These are phyloP conservation scores for Anguilla obscura DNA, from an alignment of 2,797 vertebrate species.

Conservation along the genomic window DNA sequence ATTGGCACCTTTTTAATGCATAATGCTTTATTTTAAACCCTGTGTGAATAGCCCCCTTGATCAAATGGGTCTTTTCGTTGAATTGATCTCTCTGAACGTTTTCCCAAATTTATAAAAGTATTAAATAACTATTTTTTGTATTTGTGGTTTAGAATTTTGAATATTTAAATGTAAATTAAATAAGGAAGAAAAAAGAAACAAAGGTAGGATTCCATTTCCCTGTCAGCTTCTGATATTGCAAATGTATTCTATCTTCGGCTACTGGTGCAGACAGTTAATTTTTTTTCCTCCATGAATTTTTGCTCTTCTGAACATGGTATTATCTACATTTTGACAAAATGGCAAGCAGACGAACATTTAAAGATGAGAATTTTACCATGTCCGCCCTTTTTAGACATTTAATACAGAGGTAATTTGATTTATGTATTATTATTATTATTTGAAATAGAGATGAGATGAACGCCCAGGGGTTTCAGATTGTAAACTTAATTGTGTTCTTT, in stretches of 20 bases:
- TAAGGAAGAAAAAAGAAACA: neutral
- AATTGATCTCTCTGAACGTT: neutral
- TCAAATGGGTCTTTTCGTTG: neutral
- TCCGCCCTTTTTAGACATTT: neutral
- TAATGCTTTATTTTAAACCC: neutral
- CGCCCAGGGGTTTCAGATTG: neutral
- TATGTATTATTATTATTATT: neutral
- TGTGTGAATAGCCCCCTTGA: neutral
- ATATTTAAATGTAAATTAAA: constrained; percentile 22
- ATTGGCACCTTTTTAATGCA: constrained; percentile 13
- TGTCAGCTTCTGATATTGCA: neutral
- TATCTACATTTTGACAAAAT: neutral
- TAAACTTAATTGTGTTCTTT: neutral
- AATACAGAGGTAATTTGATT: neutral
- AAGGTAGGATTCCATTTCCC: constrained; percentile 9
- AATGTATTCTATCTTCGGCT: neutral
- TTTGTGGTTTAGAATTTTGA: constrained; percentile 23
- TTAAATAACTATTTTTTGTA: constrained; percentile 17
- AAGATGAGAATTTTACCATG: neutral
- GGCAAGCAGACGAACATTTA: neutral
- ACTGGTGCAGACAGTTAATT: neutral
- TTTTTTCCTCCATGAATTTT: neutral
- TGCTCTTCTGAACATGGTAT: neutral
- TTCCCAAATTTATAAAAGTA: neutral
- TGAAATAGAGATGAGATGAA: neutral